A percentile compares a stretch with the other conserved stretches of the same genome.
Evolutionary conservation across 37 sponge, comb jelly and placozoan genomes (phyloP).

Genomic region (Diacarnus erythraeanus): DNA sequence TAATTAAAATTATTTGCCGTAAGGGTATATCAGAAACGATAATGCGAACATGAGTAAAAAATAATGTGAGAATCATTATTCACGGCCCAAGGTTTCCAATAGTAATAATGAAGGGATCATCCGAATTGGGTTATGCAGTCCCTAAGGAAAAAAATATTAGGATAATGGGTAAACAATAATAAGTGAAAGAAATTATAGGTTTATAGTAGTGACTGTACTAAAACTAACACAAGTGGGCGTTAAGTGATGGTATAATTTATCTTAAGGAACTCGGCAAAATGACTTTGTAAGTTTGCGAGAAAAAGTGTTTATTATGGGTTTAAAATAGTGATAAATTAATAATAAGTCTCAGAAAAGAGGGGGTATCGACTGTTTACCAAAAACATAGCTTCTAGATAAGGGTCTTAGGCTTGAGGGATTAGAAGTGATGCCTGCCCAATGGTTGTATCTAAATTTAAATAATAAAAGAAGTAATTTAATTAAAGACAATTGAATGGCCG

Average conservation of each 20-base stretch:
- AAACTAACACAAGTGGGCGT: slow-evolving; percentile 79
- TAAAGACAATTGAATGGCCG: slow-evolving; percentile 91
- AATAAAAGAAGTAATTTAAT: slow-evolving; percentile 52
- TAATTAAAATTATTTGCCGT: slow-evolving; percentile 35
- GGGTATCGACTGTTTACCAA: slow-evolving; percentile 89
- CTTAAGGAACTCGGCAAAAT: slow-evolving; percentile 92
- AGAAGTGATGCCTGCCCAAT: slow-evolving; percentile 90
- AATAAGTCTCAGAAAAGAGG: slow-evolving; percentile 61
- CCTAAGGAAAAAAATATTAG: slow-evolving; percentile 43
- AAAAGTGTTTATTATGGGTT: slow-evolving; percentile 36
- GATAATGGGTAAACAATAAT: slow-evolving; percentile 20
- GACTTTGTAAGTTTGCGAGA: slow-evolving; percentile 80
- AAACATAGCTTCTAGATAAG: slow-evolving; percentile 84
- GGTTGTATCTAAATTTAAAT: slow-evolving; percentile 73
- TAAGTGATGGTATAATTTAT: slow-evolving; percentile 78
- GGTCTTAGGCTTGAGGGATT: slow-evolving; percentile 48
- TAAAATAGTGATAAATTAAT: slow-evolving; percentile 3
- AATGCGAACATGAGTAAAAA: slow-evolving; percentile 94
- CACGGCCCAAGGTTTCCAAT: slow-evolving; percentile 86
- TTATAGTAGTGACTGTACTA: slow-evolving; percentile 36
- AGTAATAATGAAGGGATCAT: slow-evolving; percentile 60
- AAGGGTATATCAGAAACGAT: slow-evolving; percentile 80
- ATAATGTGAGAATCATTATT: slow-evolving; percentile 80
- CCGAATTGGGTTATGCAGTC: slow-evolving; percentile 82
- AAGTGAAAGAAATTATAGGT: slow-evolving; percentile 38